Evolutionary conservation across 2,888 invertebrate species (phyloP), one percentile per base, ranked within the genome.

Genomic region (Lacanobia oleracea): DNA sequence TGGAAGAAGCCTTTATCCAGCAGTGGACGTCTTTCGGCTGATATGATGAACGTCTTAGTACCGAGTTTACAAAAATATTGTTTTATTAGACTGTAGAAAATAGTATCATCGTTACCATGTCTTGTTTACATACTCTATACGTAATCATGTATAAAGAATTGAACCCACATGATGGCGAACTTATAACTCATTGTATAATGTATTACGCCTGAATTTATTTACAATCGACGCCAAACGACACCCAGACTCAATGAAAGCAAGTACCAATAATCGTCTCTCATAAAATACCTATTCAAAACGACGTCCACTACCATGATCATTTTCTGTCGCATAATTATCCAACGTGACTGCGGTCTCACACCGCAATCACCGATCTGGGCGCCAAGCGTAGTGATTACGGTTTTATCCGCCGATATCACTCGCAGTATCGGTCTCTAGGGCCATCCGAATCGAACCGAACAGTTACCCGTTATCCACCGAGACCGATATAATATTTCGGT

Each of bases 281-380:
- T 43, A 14, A 54, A 37, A 69, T 14, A 43, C 6, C 2, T n/a
- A 48, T 43, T 37, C 45, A 14, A 43, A 43, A 51, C 21, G 14
- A 51, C 6, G 5, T 40, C 16, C 33, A 48, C 5, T 18, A 43
- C 12, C 6, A 33, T 51, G 16, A 62, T 40, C 23, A 79, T 56
- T 68, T 43, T 57, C 57, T 59, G 74, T 68, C 54, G 59, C n/a
- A 57, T 56, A 69, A 72, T 72, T 67, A 79, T 23, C 45, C 33
- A 3, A 10, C 48, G 50, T 27, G 45, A 45, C 65, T 68, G 83
- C 43, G 83, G 79, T 83, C 48, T 53, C n/a, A 43, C n/a, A 63
- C 76, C 84, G 43, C 81, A 83, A 75, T 75, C 69, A 64, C 61
- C 70, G 23, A 84, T 67, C 67, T 43, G 51, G 53, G 10, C 9